A percentile compares a stretch with the other conserved stretches of the same genome.
These are phyloP conservation scores for Aythya baeri DNA, from an alignment of 2,113 vertebrate genomes.

Conservation along the genomic window DNA sequence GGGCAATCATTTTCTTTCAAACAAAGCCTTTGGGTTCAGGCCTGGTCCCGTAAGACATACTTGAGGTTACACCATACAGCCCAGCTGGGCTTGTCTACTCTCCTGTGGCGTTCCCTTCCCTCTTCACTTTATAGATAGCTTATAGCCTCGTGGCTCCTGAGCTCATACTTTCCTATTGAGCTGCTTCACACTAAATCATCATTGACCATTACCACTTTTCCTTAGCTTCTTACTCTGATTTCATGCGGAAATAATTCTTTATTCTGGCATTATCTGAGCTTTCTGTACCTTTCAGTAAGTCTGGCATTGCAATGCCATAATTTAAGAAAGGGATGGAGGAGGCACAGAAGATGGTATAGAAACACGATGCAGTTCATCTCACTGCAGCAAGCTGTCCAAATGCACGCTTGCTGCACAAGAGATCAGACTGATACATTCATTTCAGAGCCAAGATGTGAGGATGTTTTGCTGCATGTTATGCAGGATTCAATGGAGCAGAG, in stretches of 20 bases:
- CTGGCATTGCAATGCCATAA: neutral
- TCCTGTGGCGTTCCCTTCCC: neutral
- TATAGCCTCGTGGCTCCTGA: neutral
- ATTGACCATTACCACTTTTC: neutral
- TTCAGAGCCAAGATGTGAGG: neutral
- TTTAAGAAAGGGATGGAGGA: neutral
- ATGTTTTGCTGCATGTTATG: neutral
- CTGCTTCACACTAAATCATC: neutral
- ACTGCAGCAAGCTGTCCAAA: neutral
- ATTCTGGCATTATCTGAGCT: neutral
- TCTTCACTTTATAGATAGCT: neutral
- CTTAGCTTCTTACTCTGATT: neutral
- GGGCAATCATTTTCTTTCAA: neutral
- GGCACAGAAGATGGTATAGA: neutral
- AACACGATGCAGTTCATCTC: too few relatives aligned
- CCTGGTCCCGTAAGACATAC: accelerated
- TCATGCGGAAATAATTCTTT: neutral
- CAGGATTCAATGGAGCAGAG: neutral
- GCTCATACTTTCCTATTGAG: neutral
- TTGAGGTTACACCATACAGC: neutral
- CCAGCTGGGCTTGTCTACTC: neutral
- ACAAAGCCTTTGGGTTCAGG: neutral
- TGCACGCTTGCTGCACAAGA: neutral
- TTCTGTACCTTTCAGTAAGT: neutral
- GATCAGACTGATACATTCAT: neutral